phyloP scores from a whole-genome alignment of 64 coral and sea anemone species.

The Astreopora myriophthalma region DNA sequence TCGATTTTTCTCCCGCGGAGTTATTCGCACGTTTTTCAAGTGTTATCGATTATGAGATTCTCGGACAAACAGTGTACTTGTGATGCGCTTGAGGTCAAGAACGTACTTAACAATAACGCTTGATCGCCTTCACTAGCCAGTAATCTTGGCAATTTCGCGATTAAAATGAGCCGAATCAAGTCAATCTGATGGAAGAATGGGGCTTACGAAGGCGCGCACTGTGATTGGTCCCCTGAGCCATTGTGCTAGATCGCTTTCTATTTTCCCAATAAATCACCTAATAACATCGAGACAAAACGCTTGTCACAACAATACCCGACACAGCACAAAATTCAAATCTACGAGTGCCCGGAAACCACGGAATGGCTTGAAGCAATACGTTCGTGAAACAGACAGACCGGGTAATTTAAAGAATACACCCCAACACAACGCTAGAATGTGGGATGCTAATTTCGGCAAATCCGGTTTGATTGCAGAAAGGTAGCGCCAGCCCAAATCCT shows the following conservation, averaged over 20 bases:
- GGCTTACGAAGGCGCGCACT: slow-evolving; percentile 9
- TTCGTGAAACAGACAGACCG: slow-evolving; percentile 28
- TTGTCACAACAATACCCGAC: slow-evolving; percentile 92
- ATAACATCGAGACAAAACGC: slow-evolving; percentile 69
- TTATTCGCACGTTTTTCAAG: slow-evolving; percentile 48
- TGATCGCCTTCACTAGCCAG: slow-evolving; percentile 65
- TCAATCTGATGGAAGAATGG: slow-evolving; percentile 72
- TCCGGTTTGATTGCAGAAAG: slow-evolving; percentile 27
- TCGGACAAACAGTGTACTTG: slow-evolving; percentile 39
- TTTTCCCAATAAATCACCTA: slow-evolving; percentile 87
- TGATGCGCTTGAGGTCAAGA: slow-evolving; percentile 59
- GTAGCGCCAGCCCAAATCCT: neutral
- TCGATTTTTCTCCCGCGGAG: neutral
- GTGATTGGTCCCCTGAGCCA: slow-evolving; percentile 75
- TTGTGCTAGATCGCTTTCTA: slow-evolving; percentile 77
- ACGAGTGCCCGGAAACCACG: slow-evolving; percentile 77
- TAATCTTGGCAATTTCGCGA: slow-evolving; percentile 82
- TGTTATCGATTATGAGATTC: neutral
- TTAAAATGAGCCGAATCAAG: slow-evolving; percentile 82
- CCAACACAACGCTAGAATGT: neutral
- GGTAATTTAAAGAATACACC: slow-evolving; percentile 50
- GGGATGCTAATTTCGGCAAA: slow-evolving; percentile 1
- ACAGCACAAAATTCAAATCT: slow-evolving; percentile 83
- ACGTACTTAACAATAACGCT: slow-evolving; percentile 42
- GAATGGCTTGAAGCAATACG: slow-evolving; percentile 54